Percentiles rank a stretch among this genome's conserved stretches.
phyloP scores from a whole-genome alignment of 2,113 vertebrate species.

The Etheostoma spectabile region DNA sequence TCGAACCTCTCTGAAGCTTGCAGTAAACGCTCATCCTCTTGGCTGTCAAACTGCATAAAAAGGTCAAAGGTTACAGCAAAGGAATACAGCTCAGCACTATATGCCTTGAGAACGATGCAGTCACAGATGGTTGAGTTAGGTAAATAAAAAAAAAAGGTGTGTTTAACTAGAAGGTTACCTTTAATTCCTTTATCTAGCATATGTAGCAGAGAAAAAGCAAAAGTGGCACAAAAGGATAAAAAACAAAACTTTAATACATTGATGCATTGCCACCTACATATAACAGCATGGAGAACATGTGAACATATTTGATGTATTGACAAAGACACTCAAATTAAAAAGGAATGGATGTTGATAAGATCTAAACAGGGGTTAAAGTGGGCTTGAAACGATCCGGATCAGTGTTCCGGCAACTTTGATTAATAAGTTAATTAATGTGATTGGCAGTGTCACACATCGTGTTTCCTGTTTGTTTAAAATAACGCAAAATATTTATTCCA shows the following conservation, averaged over 20 bases:
- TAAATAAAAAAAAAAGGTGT: background rate
- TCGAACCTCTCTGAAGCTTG: conserved; percentile 90
- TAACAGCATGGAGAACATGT: background rate
- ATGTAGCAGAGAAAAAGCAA: conserved; percentile 75
- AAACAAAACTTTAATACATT: conserved; percentile 18
- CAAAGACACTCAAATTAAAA: background rate
- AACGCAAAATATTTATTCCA: too few relatives aligned
- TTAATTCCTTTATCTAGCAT: conserved; percentile 88
- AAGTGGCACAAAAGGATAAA: conserved; percentile 33
- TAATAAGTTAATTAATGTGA: too few relatives aligned
- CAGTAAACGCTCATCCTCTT: conserved; percentile 93
- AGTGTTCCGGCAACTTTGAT: too few relatives aligned
- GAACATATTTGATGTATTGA: background rate
- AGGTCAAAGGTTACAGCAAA: conserved; percentile 7
- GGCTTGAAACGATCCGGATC: background rate
- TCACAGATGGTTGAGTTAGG: background rate
- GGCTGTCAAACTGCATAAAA: conserved; percentile 90
- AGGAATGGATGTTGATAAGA: background rate
- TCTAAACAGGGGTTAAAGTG: background rate
- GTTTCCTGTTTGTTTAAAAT: too few relatives aligned
- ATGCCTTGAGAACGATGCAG: background rate
- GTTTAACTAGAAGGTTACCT: conserved; percentile 74
- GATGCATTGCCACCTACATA: background rate
- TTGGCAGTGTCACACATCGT: too few relatives aligned
- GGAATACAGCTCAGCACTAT: background rate